Percentiles rank a stretch among this genome's conserved stretches.
These are phyloP conservation scores for Thereva unica DNA, from an alignment of 2,888 invertebrate species.

Conservation along the genomic window DNA sequence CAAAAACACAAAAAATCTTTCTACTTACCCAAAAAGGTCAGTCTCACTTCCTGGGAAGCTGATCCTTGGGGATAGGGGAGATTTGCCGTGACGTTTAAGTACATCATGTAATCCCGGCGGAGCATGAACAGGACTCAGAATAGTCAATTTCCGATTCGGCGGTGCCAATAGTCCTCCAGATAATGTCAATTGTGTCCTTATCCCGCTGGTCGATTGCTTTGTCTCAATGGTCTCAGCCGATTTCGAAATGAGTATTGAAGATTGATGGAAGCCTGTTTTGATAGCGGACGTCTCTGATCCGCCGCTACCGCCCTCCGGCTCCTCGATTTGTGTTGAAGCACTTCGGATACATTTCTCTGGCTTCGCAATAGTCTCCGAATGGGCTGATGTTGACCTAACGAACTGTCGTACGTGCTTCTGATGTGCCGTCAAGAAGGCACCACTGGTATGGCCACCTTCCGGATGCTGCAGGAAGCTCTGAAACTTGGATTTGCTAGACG, in stretches of 20 bases:
- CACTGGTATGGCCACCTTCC: constrained; percentile 49
- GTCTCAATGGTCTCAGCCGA: constrained; percentile 57
- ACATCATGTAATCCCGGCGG: constrained; percentile 65
- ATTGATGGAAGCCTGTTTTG: constrained; percentile 55
- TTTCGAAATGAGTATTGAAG: constrained; percentile 57
- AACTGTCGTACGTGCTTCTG: constrained; percentile 58
- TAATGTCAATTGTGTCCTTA: constrained; percentile 57
- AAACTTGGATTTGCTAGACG: constrained; percentile 52
- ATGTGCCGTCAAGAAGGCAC: constrained; percentile 55
- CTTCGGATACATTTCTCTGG: constrained; percentile 57
- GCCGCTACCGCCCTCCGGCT: constrained; percentile 43
- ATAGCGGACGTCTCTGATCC: constrained; percentile 44
- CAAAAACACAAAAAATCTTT: neutral
- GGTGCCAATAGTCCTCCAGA: constrained; percentile 57
- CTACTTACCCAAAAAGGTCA: constrained; percentile 57
- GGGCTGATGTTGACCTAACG: constrained; percentile 58
- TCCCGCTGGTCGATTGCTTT: constrained; percentile 46
- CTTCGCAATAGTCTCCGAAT: constrained; percentile 53
- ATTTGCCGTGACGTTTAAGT: constrained; percentile 55
- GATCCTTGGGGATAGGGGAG: constrained; percentile 57
- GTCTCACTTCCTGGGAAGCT: constrained; percentile 57
- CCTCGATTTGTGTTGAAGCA: constrained; percentile 57
- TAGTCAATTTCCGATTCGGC: constrained; percentile 68
- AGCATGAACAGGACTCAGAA: constrained; percentile 75
- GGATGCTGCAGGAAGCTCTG: constrained; percentile 58